Evolutionary conservation across 2,113 vertebrate genomes (phyloP), one percentile per base, ranked within the genome.

Genomic region (Gasterosteus nipponicus): DNA sequence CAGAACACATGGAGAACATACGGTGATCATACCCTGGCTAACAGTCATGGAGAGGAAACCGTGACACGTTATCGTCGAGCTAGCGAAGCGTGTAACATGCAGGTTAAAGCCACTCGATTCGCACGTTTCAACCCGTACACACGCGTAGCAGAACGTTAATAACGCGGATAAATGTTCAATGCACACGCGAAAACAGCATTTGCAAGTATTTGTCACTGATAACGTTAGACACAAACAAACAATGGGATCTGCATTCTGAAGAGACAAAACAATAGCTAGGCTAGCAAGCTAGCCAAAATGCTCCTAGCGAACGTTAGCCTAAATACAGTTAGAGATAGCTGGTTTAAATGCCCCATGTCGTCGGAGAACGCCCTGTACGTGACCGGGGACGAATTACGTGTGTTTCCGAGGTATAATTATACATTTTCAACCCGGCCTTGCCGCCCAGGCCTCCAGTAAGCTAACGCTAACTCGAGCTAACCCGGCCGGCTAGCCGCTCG

Each of bases 181-280:
- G 14, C 1, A 4, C 12, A 51, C 2, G 0, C 1, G 10, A 1
- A 10, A 7, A 0, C 8, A 1, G 11, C 1, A 3, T 8, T 0
- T 2, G 16, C 15, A 5, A 39, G 1, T 5, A 10, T 8, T 8
- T 29, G 54, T 35, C 26, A 3, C 4, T 3, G 44, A 6, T 29
- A n/a, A 69, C 7, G 19, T 10, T 9, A 26, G 44, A 68, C 47
- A 51, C 38, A 3, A 33, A 19, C 82, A 85, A 89, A 92, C 91
- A 91, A 90, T 80, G 82, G 83, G 80, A 19, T 53, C 41, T 22
- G 58, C 73, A 62, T 29, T 15, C n/a, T 57, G 8, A 31, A 41
- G 33, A 73, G 58, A 61, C 78, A 74, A 80, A 83, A 87, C 90
- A 89, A 87, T 77, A 76, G 91, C 88, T 82, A 69, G 75, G 81